Evolutionary conservation across 1,140 invertebrate genomes (phyloP).

Genomic region (Halesus radiatus): DNA sequence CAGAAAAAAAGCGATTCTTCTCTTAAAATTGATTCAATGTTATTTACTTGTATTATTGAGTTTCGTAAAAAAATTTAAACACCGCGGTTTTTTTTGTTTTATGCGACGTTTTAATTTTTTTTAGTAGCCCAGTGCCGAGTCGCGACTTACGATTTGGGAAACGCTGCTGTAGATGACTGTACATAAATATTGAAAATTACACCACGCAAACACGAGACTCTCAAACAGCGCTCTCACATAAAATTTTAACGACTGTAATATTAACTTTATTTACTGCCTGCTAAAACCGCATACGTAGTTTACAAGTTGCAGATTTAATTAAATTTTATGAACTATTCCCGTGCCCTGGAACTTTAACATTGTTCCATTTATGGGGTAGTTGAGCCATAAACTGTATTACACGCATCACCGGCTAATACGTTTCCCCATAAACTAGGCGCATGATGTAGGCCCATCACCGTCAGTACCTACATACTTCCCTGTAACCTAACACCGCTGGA

Average conservation of each 20-base stretch:
- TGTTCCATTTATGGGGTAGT: background rate
- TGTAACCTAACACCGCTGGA: background rate
- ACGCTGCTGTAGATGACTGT: no score
- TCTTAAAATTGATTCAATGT: no score
- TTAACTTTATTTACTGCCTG: background rate
- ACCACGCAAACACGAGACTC: no score
- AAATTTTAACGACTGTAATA: background rate
- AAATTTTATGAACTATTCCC: background rate
- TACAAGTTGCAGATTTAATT: background rate
- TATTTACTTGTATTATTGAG: no score
- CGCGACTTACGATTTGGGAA: no score
- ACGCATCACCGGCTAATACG: slow-evolving; percentile 8
- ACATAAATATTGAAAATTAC: no score
- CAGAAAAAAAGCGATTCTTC: no score
- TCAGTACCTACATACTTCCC: background rate
- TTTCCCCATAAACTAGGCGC: slow-evolving; percentile 7
- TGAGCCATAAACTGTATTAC: slow-evolving; percentile 22
- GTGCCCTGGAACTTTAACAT: background rate
- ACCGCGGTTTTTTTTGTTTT: no score
- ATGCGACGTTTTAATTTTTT: no score
- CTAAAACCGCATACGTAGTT: background rate
- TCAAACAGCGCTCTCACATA: no score
- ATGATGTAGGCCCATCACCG: background rate
- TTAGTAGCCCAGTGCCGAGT: no score
- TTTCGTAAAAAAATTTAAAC: no score